A percentile compares a stretch with the other conserved stretches of the same genome.
phyloP scores from a whole-genome alignment of 2,113 vertebrate species.

The Delphinapterus leucas region DNA sequence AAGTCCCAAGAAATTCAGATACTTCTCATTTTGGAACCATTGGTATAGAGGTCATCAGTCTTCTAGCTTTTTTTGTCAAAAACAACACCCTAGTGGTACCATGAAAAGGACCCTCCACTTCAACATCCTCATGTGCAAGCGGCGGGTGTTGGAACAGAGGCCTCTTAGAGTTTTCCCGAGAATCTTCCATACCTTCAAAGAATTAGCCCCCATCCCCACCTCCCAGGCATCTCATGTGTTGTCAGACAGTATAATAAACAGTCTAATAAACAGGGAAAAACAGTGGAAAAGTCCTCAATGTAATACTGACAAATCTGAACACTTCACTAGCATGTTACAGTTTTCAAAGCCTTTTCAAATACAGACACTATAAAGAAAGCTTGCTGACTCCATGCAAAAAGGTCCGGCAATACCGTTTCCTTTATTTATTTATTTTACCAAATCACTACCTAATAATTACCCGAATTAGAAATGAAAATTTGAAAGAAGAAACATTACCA shows the following conservation, averaged over 20 bases:
- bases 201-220: neutral
- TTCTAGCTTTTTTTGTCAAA: neutral
- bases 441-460: neutral
- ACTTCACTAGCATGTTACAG: neutral
- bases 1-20: neutral
- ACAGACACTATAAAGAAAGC: fast-evolving
- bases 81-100: neutral
- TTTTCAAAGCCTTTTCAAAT: neutral
- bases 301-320: too few species aligned
- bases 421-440: neutral
- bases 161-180: neutral
- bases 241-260: neutral
- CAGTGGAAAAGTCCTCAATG: neutral
- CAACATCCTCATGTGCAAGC: neutral
- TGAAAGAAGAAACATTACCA: neutral
- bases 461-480: neutral
- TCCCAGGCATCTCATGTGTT: neutral
- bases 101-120: too few species aligned
- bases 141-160: too few species aligned
- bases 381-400: neutral
- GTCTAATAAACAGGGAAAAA: neutral
- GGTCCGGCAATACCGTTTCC: neutral
- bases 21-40: neutral
- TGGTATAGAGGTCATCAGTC: neutral
- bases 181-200: neutral